A percentile compares a stretch with the other conserved stretches of the same genome.
Conservation (phyloP, 1,140 invertebrate genomes). For the Pissodes strobi region DNA sequence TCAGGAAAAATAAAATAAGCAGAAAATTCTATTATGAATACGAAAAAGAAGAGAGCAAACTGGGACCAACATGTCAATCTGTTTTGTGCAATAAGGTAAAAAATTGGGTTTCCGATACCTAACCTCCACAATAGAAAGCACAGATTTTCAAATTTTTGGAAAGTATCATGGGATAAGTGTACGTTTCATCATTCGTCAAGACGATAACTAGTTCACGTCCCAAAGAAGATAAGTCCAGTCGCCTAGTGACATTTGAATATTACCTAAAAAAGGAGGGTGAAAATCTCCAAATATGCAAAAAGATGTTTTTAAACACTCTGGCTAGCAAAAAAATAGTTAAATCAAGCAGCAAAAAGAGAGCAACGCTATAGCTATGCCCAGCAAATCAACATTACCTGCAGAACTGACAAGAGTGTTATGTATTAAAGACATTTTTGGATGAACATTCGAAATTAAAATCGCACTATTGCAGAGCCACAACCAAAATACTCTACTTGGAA, state of each 20-base stretch:
- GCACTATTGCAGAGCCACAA: conserved; percentile 4
- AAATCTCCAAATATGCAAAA: no score
- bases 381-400: conserved; percentile 2
- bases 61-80: neutral
- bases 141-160: neutral
- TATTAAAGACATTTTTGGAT: no score
- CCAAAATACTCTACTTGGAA: conserved; percentile 4
- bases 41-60: neutral
- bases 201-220: no score
- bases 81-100: no score
- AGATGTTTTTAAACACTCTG: neutral
- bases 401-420: no score
- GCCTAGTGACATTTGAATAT: neutral
- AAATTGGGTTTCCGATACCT: neutral
- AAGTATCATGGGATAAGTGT: neutral
- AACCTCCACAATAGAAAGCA: neutral
- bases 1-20: neutral
- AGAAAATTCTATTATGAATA: neutral
- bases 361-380: neutral
- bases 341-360: neutral
- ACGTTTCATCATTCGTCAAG: neutral
- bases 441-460: conserved; percentile 4
- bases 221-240: neutral
- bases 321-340: neutral
- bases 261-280: neutral